phyloP scores from a whole-genome alignment of 1,140 invertebrate genomes.

The Nilaparvata lugens region DNA sequence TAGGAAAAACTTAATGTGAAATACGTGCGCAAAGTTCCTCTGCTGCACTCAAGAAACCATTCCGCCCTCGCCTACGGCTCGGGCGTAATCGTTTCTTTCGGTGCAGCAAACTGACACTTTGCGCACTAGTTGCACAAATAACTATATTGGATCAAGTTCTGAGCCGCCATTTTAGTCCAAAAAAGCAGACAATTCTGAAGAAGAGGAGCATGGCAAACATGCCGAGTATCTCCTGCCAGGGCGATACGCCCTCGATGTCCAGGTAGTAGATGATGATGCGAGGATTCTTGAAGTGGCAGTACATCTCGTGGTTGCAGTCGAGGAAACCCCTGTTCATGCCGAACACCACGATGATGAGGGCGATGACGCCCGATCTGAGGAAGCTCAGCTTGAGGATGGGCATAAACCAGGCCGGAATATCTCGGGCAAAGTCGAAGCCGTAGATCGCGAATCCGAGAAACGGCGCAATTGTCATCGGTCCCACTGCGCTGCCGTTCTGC shows the following conservation, averaged over 20 bases:
- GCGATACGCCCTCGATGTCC: constrained; percentile 20
- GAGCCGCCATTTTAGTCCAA: constrained; percentile 22
- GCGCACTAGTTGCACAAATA: no score
- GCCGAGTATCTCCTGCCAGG: constrained; percentile 19
- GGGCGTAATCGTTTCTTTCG: no score
- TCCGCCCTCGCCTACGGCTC: no score
- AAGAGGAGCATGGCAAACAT: constrained; percentile 20
- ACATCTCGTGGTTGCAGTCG: constrained; percentile 38
- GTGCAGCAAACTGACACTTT: no score
- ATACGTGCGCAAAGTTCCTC: no score
- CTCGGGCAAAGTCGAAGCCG: constrained; percentile 53
- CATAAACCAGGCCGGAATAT: constrained; percentile 46
- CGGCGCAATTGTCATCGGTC: constrained; percentile 48
- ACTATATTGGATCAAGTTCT: constrained; percentile 8
- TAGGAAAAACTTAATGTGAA: no score
- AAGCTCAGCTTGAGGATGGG: constrained; percentile 51
- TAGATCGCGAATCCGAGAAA: constrained; percentile 53
- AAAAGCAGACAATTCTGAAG: constrained; percentile 21
- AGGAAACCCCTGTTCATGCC: constrained; percentile 45
- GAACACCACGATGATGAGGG: constrained; percentile 47
- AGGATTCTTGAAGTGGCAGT: constrained; percentile 29
- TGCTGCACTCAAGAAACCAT: no score
- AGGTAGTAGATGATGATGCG: constrained; percentile 26
- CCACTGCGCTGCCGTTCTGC: constrained; percentile 54
- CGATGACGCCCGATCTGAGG: constrained; percentile 49